These are phyloP conservation scores for Synergus japonicus DNA, from an alignment of 2,888 invertebrate species.

Conservation along the genomic window DNA sequence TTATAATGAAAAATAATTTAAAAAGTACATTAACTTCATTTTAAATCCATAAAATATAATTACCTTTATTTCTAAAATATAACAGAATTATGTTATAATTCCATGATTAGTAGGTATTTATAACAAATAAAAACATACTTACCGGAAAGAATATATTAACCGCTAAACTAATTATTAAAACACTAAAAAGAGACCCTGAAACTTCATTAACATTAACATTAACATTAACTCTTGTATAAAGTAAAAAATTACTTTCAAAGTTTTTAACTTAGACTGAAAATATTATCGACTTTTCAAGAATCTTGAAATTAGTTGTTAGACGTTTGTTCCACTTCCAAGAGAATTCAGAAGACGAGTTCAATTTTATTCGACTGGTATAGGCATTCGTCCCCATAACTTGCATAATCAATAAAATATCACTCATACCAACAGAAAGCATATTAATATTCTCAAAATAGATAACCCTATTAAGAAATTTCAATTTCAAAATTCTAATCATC, in stretches of 20 bases:
- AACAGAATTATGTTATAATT: too few species aligned
- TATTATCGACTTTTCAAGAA: neutral
- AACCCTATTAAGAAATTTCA: neutral
- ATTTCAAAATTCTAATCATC: neutral
- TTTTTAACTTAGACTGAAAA: constrained; percentile 17
- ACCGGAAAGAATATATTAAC: too few species aligned
- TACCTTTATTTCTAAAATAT: too few species aligned
- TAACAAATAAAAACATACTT: too few species aligned
- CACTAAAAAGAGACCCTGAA: too few species aligned
- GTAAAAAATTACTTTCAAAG: neutral
- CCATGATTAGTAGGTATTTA: too few species aligned
- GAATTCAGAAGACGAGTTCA: neutral
- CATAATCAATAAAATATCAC: constrained; percentile 55
- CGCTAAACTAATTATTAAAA: too few species aligned
- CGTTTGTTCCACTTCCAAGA: neutral
- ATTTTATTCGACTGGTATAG: constrained; percentile 43
- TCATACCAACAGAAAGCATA: constrained; percentile 54
- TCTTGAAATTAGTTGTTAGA: constrained; percentile 7
- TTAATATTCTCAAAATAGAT: constrained; percentile 50
- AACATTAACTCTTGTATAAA: too few species aligned
- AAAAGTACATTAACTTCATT: too few species aligned
- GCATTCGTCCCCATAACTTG: constrained; percentile 59
- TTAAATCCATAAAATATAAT: too few species aligned
- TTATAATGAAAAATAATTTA: too few species aligned
- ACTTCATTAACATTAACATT: too few species aligned